Base-by-base conservation (phyloP, 2,113 vertebrate genomes). In the Nymphicus hollandicus region DNA sequence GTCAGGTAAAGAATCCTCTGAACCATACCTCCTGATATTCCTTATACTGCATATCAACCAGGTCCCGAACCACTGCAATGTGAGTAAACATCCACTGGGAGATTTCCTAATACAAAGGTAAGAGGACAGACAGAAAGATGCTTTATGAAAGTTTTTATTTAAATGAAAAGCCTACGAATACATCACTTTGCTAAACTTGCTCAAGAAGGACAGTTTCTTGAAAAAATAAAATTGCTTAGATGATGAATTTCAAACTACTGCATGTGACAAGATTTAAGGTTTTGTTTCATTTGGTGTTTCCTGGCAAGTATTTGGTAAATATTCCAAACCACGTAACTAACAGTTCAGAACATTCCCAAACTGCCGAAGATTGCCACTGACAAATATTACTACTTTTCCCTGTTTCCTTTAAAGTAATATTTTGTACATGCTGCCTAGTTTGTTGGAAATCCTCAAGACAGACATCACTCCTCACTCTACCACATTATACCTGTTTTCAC, bases 41-140 rank as follows among this genome's bases (percentile, higher is more conserved):
- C 88, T 99, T 99, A 94, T 99, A 99, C 90, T 99, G 99, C 98
- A 99, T 99, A 81, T 99, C 98, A 83, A 99, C 99, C 71, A 99
- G 97, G 97, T 99, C 99, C 49, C 99, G 98, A 35, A 99, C 99
- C 43, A 99, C 99, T 13, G 99, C 99, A 7, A 99, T 99, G 91
- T 99, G 99, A 24, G 99, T 99, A 60, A 99, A 99, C 99, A 99
- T 99, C 99, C 99, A 99, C 97, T 99, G 99, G 91, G 99, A 99
- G 24, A 99, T 99, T 95, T 99, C 99, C 99, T 99, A 97, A 43
- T 13, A 73, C 22, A 88, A 95, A 91, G 50, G 65, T 5, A 61
- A 92, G 46, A 69, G 33, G 44, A 82, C 11, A 66, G 66, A 93
- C 19, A 91, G n/a, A 94, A 65, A 10, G 29, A 90, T 46, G 82